Percentiles rank a stretch among this genome's conserved stretches.
phyloP scores from a whole-genome alignment of 2,797 vertebrate species.

The Tenualosa thibaudeaui region DNA sequence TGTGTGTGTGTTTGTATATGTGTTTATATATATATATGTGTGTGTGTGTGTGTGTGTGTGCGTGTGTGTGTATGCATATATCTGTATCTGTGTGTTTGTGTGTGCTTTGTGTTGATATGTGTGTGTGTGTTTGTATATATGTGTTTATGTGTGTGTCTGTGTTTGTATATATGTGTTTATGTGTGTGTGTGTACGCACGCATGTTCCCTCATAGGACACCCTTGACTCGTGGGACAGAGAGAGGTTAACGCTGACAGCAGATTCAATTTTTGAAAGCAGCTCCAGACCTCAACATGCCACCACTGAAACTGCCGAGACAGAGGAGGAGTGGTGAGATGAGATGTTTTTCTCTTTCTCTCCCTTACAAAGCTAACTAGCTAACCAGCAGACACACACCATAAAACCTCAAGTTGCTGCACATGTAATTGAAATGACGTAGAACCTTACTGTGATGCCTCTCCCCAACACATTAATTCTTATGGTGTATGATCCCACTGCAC shows the following conservation, averaged over 20 bases:
- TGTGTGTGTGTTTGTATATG: not conserved
- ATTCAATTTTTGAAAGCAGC: not conserved
- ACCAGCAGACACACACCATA: not conserved
- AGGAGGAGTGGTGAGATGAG: not conserved
- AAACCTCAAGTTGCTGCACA: not conserved
- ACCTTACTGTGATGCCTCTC: not conserved
- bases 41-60: not conserved
- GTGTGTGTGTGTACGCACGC: conserved; percentile 1
- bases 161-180: not conserved
- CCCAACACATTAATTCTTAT: not conserved
- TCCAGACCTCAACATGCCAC: not conserved
- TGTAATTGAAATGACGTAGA: not conserved
- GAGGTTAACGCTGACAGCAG: not conserved
- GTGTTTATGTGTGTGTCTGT: not conserved
- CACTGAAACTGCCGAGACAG: not conserved
- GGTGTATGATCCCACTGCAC: not conserved
- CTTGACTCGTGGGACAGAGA: not conserved
- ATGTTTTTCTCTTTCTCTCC: not conserved
- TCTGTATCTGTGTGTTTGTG: not conserved
- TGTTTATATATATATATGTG: not conserved
- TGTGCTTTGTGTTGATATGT: not conserved
- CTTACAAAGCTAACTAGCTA: not conserved
- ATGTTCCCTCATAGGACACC: not conserved
- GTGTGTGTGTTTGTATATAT: not conserved
- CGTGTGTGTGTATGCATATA: not conserved